A percentile compares a stretch with the other conserved stretches of the same genome.
These are phyloP conservation scores for Poeciliopsis gracilis DNA, from an alignment of 2,797 vertebrate species.

Conservation along the genomic window DNA sequence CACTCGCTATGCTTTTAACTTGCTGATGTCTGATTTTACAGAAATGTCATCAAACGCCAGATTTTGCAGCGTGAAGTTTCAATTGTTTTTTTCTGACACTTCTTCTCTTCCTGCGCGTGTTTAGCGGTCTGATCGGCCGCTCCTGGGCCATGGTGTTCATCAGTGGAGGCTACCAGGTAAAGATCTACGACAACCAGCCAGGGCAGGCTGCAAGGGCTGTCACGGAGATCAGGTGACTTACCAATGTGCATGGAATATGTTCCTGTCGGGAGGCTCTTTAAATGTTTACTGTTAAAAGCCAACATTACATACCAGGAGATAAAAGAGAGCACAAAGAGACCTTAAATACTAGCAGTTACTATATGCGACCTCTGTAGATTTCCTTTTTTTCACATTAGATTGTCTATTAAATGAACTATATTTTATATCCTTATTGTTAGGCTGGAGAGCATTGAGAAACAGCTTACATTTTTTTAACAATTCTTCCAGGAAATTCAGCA, in stretches of 20 bases:
- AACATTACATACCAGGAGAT: not conserved
- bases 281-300: not conserved
- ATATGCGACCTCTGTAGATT: not conserved
- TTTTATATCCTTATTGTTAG: not conserved
- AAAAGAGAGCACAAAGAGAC: not conserved
- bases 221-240: slow-evolving; percentile 85
- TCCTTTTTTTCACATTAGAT: not conserved
- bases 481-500: not conserved
- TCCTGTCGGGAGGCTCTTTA: not conserved
- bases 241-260: slow-evolving; percentile 1
- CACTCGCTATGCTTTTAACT: not conserved
- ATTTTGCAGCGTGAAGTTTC: not conserved
- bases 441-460: not conserved
- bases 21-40: not conserved
- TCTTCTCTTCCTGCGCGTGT: slow-evolving; percentile 8
- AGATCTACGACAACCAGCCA: slow-evolving; percentile 89
- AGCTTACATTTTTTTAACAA: not conserved
- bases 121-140: slow-evolving; percentile 92
- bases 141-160: slow-evolving; percentile 96
- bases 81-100: not conserved
- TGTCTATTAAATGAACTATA: not conserved
- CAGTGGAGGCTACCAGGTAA: slow-evolving; percentile 90
- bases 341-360: not conserved
- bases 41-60: not conserved
- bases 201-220: slow-evolving; percentile 85